Evolutionary conservation across 2,888 invertebrate genomes (phyloP), one percentile per base, ranked within the genome.

Genomic region (Hirtodrosophila alboralis): DNA sequence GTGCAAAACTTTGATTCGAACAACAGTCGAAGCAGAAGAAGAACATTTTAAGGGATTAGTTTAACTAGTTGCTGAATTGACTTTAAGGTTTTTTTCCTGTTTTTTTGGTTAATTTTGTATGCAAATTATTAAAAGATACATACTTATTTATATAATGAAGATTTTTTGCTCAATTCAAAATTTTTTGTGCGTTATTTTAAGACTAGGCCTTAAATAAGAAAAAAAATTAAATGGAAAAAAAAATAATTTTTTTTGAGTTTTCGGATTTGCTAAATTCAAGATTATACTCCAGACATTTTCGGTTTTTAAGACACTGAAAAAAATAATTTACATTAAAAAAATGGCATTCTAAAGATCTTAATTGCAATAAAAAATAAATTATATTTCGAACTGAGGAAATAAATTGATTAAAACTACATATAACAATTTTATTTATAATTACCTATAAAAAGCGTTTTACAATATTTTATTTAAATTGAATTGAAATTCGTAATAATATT

Each of bases 21-120:
- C 23, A 33, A 63, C 59, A 67, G 59, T 75, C 67, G 60, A 54
- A 51, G 61, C 53, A 68, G 64, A 65, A n/a, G n/a, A n/a, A n/a
- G n/a, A n/a, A n/a, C n/a, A n/a, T n/a, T 67, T 70, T 67, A 49
- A 26, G 48, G 64, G 78, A 71, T 74, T 76, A 75, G 76, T 66
- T 75, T 75, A 59, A 77, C 68, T 56, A 48, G 69, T 51, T 44
- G 48, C 52, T 63, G 30, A 34, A 51, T 37, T 38, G 26, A 49
- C 12, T 9, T 47, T 12, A 34, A 12, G 36, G 30, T 58, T 71
- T 58, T 58, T 71, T 58, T 48, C 31, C 34, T 31, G 37, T 27
- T 10, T 36, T n/a, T 30, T 33, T 33, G 38, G 34, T 56, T 59
- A 44, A 70, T 77, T 71, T 75, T 7, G 43, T 68, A 75, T 75